Base-by-base conservation (phyloP, 2,888 invertebrate species). In the Monoplex corrugatus region DNA sequence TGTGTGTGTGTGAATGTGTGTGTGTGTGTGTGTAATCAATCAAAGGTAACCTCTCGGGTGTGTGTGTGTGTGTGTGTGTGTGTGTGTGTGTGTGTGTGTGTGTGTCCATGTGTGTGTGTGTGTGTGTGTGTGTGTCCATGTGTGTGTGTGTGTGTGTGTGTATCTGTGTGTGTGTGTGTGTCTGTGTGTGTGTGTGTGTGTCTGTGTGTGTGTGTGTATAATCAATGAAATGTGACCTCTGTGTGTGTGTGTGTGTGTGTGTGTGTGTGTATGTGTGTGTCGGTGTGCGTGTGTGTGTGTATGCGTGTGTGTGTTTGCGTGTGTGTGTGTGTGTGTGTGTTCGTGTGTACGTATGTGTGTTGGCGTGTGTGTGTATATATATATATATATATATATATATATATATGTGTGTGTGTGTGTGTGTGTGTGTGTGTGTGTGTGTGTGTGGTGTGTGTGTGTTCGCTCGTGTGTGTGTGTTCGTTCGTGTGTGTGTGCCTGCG, bases 301-400 rank as follows among this genome's bases (percentile, higher is more conserved):
- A 28, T 72, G 72, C 28, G 72, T 72, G 16, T 72, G 57, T 72
- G 72, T 72, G 72, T 72, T 10, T 72, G n/a, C 28, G 72, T 72
- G 16, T 72, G 72, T 72, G 72, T 72, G 72, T 72, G 72, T 72
- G 10, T 72, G 72, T 72, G 72, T 19, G 72, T 72, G 72, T 72
- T 23, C 32, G 75, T 75, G 75, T 75, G 75, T 75, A 10, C 10
- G 75, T 10, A 32, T 75, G 10, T 28, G 72, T 13, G 57, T 10
- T 28, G 2, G 57, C 2, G 28, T 57, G 57, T 57, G 19, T 57
- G 50, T 50, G 50, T 50, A 19, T 8, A 19, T n/a, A n/a, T n/a
- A n/a, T n/a, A n/a, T n/a, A n/a, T n/a, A n/a, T n/a, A 8, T 50
- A 19, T 50, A 8, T 50, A 13, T 50, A 8, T 50, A 19, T 19